Evolutionary conservation across 2,113 vertebrate species (phyloP), one percentile per base, ranked within the genome.

Genomic region (Notarius quadriscutis): DNA sequence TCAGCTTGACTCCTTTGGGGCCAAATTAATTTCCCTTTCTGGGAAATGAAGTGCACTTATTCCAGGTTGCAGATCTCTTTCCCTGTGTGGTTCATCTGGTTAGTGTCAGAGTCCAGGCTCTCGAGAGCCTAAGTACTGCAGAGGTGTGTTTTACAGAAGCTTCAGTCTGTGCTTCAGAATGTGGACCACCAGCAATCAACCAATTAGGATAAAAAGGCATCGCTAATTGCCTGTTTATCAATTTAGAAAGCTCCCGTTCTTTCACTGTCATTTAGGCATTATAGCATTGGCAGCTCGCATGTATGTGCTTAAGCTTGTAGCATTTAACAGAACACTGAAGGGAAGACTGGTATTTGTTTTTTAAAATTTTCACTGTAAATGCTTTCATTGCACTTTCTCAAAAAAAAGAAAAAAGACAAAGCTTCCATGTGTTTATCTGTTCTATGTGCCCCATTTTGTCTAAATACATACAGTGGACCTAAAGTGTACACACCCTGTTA

Each of bases 31-130:
- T 81, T 81, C 79, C 20, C 57, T 62, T 81, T 81, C 79, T 81
- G 30, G 79, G 79, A 81, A 81, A 62, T 81, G 12, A 62, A 12
- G 67, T 82, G 78, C 55, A 62, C 71, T 79, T 48, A 82, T 60
- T 53, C 51, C 60, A 67, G 67, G 65, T 82, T 60, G 72, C 50
- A 71, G 62, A 80, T 48, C 60, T 34, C 62, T 69, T 57, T 51
- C 18, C 22, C 27, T 58, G 4, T 86, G 27, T 18, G 7, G n/a
- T 55, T 48, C 50, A 57, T 81, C 77, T 86, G 63, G 77, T 86
- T 80, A 71, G 27, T 81, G 57, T 62, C 79, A 41, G 79, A 62
- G 30, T 81, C 18, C 79, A 60, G 30, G 58, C 57, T 62, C 10
- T 41, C 25, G 12, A 62, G 55, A 10, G 78, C 27, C 55, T 58